A percentile compares a stretch with the other conserved stretches of the same genome.
These are phyloP conservation scores for Crossaster papposus DNA, from an alignment of 53 echinoderm and acorn worm species.

Conservation along the genomic window DNA sequence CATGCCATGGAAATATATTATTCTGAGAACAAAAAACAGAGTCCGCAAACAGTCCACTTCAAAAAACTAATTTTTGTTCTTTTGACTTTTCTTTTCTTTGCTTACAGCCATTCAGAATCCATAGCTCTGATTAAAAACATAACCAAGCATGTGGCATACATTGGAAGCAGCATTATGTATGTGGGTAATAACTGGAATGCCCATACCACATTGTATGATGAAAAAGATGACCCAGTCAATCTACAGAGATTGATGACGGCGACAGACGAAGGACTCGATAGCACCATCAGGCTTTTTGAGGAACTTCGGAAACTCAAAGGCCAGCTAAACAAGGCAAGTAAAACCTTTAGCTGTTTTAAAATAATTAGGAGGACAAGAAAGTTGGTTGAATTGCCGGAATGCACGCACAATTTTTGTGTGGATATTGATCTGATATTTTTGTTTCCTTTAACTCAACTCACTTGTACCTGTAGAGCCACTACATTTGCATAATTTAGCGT, in stretches of 20 bases:
- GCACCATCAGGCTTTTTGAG: conserved; percentile 59
- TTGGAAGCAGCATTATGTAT: conserved; percentile 78
- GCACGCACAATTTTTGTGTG: too few species aligned
- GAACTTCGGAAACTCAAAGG: conserved; percentile 66
- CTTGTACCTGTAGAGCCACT: too few species aligned
- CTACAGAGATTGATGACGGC: conserved; percentile 67
- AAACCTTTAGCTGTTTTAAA: neutral
- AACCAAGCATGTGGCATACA: conserved; percentile 79
- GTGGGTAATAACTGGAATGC: conserved; percentile 71
- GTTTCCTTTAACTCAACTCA: too few species aligned
- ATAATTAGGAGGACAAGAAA: too few species aligned
- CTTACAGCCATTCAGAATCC: conserved; percentile 74
- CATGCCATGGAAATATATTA: too few species aligned
- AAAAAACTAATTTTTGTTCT: too few species aligned
- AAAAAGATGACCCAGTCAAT: conserved; percentile 60
- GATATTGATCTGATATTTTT: too few species aligned
- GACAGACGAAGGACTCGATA: conserved; percentile 56
- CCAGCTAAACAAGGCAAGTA: conserved; percentile 72
- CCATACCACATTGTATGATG: conserved; percentile 61
- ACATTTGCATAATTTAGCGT: too few species aligned
- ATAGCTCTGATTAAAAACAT: conserved; percentile 80
- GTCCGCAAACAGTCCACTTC: too few species aligned
- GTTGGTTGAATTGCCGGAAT: too few species aligned
- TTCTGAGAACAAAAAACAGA: too few species aligned
- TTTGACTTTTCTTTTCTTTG: neutral